Evolutionary conservation across 2,113 vertebrate species (phyloP).

Genomic region (Porphyrio hochstetteri): DNA sequence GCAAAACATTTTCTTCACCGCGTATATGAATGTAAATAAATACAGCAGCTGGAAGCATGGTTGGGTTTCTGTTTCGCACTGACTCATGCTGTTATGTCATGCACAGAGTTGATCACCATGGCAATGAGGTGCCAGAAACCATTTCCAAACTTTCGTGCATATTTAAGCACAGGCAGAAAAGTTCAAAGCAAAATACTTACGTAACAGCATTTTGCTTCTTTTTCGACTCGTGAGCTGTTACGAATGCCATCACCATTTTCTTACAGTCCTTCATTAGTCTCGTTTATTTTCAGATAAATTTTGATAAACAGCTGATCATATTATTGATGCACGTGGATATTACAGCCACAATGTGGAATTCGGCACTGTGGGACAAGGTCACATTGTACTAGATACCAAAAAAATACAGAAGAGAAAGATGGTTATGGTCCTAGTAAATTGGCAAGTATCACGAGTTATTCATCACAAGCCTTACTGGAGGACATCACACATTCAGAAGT

Average conservation of each 20-base stretch:
- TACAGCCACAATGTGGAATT: background rate
- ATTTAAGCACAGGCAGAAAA: background rate
- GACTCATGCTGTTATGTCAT: background rate
- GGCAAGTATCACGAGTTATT: background rate
- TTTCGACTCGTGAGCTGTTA: background rate
- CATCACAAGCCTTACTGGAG: background rate
- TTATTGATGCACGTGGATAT: background rate
- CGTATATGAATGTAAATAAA: background rate
- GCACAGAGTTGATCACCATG: background rate
- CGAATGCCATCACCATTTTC: accelerated
- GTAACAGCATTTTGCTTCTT: background rate
- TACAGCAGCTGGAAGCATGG: background rate
- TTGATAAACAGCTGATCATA: background rate
- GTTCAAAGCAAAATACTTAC: background rate
- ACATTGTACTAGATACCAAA: background rate
- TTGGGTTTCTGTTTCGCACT: background rate
- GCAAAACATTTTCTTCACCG: background rate
- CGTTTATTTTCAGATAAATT: background rate
- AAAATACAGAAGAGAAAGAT: background rate
- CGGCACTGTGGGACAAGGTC: background rate
- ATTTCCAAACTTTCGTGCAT: background rate
- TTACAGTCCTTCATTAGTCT: background rate
- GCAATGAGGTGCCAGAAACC: background rate
- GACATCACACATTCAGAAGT: background rate
- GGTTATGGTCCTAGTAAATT: background rate